A percentile compares a stretch with the other conserved stretches of the same genome.
These are phyloP conservation scores for Nephrotoma flavescens DNA, from an alignment of 2,888 invertebrate genomes.

Conservation along the genomic window DNA sequence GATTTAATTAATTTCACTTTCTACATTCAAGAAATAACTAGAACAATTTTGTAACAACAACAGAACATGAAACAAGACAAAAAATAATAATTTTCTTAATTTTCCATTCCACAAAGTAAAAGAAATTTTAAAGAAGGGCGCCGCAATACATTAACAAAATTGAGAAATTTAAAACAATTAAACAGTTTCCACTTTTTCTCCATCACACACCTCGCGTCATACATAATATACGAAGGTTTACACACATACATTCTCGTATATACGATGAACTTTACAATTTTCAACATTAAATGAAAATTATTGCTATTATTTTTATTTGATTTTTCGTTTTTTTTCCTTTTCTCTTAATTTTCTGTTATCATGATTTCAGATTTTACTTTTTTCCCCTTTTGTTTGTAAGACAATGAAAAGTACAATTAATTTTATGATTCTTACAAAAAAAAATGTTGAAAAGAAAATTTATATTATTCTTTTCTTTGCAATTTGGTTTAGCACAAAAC, in stretches of 20 bases:
- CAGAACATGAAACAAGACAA: not conserved
- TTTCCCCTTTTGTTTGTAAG: not conserved
- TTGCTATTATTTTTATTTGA: not conserved
- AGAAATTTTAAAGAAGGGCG: not conserved
- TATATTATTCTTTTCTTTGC: not conserved
- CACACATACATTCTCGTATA: not conserved
- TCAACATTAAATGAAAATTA: not conserved
- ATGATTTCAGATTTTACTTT: not conserved
- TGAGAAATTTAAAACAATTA: not conserved
- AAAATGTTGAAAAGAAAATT: not conserved
- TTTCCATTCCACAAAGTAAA: not conserved
- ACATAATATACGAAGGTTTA: not conserved
- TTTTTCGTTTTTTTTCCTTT: not conserved
- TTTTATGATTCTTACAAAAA: not conserved
- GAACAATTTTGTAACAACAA: not conserved
- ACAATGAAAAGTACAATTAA: not conserved
- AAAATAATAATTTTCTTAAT: not conserved
- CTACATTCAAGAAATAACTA: not conserved
- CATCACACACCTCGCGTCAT: not conserved
- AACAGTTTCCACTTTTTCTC: not conserved
- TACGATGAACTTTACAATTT: not conserved
- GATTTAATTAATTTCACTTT: not conserved
- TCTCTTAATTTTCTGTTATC: not conserved
- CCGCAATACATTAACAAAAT: not conserved
- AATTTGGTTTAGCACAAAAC: not conserved